Conservation (phyloP, 2,113 vertebrate genomes). For the rabbit (Oryctolagus cuniculus) region DNA sequence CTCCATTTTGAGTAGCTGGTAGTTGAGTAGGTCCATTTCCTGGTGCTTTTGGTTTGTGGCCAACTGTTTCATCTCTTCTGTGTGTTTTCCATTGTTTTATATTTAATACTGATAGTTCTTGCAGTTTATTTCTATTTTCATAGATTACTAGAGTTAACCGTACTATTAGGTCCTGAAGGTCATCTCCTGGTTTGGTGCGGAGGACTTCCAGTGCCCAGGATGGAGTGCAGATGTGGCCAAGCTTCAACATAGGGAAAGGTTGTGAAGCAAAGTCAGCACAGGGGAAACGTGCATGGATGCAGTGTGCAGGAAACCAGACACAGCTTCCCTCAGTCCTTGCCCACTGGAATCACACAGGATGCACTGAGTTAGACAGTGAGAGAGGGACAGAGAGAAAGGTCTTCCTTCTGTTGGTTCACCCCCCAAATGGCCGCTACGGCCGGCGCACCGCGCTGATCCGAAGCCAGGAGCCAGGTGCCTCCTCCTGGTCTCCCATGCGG, state of each 20-base stretch:
- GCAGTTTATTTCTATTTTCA: too few species aligned
- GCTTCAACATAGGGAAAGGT: background rate
- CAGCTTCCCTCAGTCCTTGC: background rate
- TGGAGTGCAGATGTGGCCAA: background rate
- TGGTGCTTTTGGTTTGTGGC: constrained; percentile 45
- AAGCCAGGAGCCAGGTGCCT: too few species aligned
- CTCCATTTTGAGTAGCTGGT: background rate
- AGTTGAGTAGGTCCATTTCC: background rate
- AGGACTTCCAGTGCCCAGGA: background rate
- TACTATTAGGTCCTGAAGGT: background rate
- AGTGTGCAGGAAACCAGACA: background rate
- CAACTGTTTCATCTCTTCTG: background rate
- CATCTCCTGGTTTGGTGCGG: background rate
- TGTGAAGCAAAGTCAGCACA: background rate
- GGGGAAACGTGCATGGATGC: background rate
- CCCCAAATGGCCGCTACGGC: too few species aligned
- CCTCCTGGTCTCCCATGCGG: too few species aligned
- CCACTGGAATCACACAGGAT: background rate
- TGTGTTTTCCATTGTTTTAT: constrained; percentile 10
- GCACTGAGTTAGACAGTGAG: too few species aligned
- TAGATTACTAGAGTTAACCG: background rate
- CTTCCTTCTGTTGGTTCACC: too few species aligned
- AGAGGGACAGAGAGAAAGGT: too few species aligned
- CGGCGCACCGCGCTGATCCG: too few species aligned
- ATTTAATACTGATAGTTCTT: background rate